Conservation (phyloP, 1,140 invertebrate genomes). For the Archivesica marissinica region DNA sequence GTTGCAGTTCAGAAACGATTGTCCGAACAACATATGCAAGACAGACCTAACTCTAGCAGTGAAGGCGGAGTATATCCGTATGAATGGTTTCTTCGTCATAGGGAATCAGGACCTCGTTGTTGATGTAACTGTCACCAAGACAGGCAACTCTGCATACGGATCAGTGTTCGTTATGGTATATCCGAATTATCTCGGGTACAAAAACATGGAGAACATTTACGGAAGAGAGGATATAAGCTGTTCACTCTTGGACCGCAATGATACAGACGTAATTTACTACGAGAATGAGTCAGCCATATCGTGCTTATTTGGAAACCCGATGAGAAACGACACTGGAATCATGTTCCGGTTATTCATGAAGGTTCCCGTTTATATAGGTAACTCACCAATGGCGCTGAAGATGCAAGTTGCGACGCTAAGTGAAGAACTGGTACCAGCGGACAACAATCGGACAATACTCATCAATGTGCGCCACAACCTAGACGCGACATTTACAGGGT, state of each 20-base stretch:
- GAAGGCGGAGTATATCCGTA: not conserved
- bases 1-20: constrained; percentile 46
- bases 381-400: not conserved
- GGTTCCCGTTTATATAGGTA: not conserved
- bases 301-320: constrained; percentile 40
- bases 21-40: constrained; percentile 55
- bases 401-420: constrained; percentile 7
- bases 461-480: constrained; percentile 17
- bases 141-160: constrained; percentile 43
- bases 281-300: constrained; percentile 1
- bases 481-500: constrained; percentile 16
- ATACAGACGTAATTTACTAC: not conserved
- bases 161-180: constrained; percentile 16
- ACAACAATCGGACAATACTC: not conserved
- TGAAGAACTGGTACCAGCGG: not conserved
- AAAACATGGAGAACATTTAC: not conserved
- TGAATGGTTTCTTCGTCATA: constrained; percentile 1
- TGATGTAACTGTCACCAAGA: constrained; percentile 26
- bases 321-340: constrained; percentile 27
- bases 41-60: constrained; percentile 1
- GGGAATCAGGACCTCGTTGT: not conserved
- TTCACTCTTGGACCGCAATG: not conserved
- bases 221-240: not conserved
- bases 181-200: constrained; percentile 12
- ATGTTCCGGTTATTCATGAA: not conserved